phyloP scores from a whole-genome alignment of 2,113 vertebrate species.

The Sorex araneus region DNA sequence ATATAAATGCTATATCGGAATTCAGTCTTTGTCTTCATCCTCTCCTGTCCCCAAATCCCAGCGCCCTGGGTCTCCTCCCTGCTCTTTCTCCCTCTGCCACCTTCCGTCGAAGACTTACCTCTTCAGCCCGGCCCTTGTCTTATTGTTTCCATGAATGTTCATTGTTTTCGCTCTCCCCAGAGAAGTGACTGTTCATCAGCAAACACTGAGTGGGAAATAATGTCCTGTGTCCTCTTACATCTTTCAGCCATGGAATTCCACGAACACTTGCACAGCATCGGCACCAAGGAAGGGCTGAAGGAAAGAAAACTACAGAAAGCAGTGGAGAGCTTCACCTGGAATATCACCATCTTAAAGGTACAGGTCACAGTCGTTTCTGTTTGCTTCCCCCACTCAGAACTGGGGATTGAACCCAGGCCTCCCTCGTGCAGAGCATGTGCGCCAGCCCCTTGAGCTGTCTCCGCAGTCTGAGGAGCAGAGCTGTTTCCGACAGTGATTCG shows the following conservation, averaged over 20 bases:
- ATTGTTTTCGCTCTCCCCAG: neutral
- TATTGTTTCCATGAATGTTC: neutral
- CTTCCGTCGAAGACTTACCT: neutral
- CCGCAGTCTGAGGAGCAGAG: no score
- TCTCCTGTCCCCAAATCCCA: neutral
- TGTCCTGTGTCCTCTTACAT: constrained; percentile 53
- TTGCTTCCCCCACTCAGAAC: no score
- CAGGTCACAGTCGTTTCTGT: no score
- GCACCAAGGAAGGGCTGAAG: constrained; percentile 96
- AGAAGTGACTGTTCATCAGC: neutral
- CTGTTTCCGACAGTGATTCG: no score
- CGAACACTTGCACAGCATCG: constrained; percentile 95
- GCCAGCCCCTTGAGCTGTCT: no score
- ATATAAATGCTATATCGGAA: neutral
- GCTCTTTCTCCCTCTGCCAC: neutral
- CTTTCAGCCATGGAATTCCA: constrained; percentile 97
- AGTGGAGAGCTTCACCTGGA: constrained; percentile 99
- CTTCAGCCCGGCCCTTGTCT: neutral
- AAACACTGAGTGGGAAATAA: neutral
- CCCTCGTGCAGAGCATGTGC: no score
- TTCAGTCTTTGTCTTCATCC: neutral
- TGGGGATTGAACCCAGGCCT: no score
- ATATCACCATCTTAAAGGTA: constrained; percentile 99
- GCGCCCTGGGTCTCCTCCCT: neutral
- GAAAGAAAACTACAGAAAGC: constrained; percentile 97